Conservation (phyloP, 2,797 vertebrate species). For the Myoxocephalus aenaeus region DNA sequence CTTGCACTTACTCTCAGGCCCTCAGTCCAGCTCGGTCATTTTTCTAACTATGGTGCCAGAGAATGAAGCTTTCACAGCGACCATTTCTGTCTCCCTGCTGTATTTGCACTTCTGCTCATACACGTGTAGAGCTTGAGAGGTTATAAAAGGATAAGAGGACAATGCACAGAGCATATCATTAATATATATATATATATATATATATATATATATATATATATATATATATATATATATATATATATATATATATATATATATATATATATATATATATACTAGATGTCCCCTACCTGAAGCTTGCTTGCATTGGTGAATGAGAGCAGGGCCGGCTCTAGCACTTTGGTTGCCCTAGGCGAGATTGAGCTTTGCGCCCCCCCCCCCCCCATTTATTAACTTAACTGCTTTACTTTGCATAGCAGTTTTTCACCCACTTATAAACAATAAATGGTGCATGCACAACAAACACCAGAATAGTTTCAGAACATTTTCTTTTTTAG, state of each 20-base stretch:
- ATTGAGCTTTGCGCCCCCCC: too few species aligned
- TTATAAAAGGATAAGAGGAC: neutral
- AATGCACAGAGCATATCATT: neutral
- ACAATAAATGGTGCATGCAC: too few species aligned
- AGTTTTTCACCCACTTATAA: too few species aligned
- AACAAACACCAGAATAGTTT: too few species aligned
- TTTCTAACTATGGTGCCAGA: slow-evolving; percentile 28
- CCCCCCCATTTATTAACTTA: too few species aligned
- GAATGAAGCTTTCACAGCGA: slow-evolving; percentile 26
- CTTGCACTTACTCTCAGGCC: neutral
- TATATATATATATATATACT: neutral
- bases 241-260: too few species aligned
- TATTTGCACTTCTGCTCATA: neutral
- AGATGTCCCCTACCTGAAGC: neutral
- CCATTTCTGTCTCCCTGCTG: slow-evolving; percentile 14
- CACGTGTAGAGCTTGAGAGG: slow-evolving; percentile 23
- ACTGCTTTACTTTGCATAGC: too few species aligned
- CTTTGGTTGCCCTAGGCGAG: too few species aligned
- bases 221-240: too few species aligned
- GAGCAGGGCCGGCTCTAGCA: too few species aligned
- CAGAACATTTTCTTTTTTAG: too few species aligned
- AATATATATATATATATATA: neutral
- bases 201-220: too few species aligned
- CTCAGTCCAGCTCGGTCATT: slow-evolving; percentile 10
- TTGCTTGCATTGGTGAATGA: neutral